These are phyloP conservation scores for Tethea ocularis DNA, from an alignment of 2,888 invertebrate genomes.

Conservation along the genomic window DNA sequence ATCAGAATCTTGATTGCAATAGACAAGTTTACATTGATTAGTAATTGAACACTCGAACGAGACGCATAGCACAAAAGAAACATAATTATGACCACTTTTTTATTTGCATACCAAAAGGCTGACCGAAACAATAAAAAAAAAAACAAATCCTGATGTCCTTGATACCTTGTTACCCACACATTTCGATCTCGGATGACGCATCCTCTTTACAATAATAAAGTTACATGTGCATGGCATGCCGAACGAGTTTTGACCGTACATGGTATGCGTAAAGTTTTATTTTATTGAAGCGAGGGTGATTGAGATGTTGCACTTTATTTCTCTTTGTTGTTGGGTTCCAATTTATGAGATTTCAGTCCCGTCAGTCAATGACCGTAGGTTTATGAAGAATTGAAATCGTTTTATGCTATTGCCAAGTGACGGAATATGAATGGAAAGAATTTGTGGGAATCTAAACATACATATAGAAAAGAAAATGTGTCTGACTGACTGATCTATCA, in stretches of 20 bases:
- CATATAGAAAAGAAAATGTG: too few species aligned
- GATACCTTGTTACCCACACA: constrained; percentile 69
- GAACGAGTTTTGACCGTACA: constrained; percentile 31
- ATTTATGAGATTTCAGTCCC: constrained; percentile 53
- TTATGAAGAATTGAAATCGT: constrained; percentile 39
- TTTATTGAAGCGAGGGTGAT: constrained; percentile 39
- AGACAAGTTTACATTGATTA: background rate
- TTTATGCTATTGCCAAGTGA: constrained; percentile 33
- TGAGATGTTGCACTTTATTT: constrained; percentile 51
- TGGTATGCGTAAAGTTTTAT: constrained; percentile 20
- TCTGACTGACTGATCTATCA: too few species aligned
- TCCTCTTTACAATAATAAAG: constrained; percentile 36
- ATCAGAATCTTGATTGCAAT: background rate
- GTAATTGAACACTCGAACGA: constrained; percentile 9
- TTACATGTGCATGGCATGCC: constrained; percentile 16
- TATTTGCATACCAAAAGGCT: constrained; percentile 65
- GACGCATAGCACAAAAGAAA: constrained; percentile 29
- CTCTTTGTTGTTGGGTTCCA: constrained; percentile 43
- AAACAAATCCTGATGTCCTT: constrained; percentile 66
- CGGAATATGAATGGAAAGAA: background rate
- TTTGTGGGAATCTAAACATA: background rate
- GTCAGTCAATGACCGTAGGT: constrained; percentile 49
- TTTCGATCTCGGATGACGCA: constrained; percentile 68
- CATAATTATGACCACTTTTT: constrained; percentile 51
- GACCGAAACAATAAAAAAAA: constrained; percentile 53